Percentiles rank a stretch among this genome's conserved stretches.
phyloP scores from a whole-genome alignment of 2,113 vertebrate species.

The Sturnus vulgaris region DNA sequence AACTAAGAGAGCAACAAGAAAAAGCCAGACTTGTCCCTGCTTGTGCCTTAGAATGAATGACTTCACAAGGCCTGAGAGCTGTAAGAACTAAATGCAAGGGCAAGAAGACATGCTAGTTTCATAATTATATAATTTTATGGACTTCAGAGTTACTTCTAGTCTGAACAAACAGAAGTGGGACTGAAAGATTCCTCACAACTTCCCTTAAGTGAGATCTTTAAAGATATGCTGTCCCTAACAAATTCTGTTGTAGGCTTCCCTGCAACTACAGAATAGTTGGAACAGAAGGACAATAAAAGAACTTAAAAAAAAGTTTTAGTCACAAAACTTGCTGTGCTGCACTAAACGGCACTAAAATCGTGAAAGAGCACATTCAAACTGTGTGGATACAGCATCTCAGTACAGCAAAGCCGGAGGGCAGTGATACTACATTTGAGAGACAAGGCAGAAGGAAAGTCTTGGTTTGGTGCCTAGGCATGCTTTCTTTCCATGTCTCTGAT shows the following conservation, averaged over 20 bases:
- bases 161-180: neutral
- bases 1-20: neutral
- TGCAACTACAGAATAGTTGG: neutral
- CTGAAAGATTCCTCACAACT: neutral
- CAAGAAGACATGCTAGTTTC: neutral
- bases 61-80: neutral
- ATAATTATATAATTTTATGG: neutral
- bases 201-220: neutral
- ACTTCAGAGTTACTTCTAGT: neutral
- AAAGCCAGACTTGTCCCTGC: neutral
- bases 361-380: neutral
- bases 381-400: too few relatives aligned
- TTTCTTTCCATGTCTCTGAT: neutral
- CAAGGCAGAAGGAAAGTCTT: neutral
- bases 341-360: neutral
- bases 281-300: neutral
- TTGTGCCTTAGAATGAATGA: neutral
- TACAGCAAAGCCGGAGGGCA: neutral
- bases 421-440: neutral
- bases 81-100: neutral
- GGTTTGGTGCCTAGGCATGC: neutral
- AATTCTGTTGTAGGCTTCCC: neutral
- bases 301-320: neutral
- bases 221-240: neutral
- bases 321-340: neutral